Evolutionary conservation across 1,140 invertebrate genomes (phyloP).

Genomic region (Daktulosphaira vitifoliae): DNA sequence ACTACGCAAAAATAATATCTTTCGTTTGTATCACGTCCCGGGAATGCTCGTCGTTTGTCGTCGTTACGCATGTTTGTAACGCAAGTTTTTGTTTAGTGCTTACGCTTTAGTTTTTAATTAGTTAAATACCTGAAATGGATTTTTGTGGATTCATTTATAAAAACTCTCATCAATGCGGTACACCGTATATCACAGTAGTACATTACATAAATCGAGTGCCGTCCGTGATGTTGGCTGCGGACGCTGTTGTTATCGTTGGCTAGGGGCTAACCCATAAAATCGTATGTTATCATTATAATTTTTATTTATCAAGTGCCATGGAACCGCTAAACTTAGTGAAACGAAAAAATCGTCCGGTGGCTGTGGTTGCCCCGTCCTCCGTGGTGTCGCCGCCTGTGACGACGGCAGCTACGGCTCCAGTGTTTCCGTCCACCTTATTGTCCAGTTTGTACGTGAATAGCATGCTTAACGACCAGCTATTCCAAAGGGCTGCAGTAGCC

Average conservation of each 20-base stretch:
- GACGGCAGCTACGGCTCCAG: background rate
- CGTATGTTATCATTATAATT: too few relatives aligned
- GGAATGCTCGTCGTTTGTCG: background rate
- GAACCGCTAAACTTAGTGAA: constrained; percentile 44
- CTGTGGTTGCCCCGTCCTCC: constrained; percentile 45
- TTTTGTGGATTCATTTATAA: too few relatives aligned
- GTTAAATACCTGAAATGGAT: background rate
- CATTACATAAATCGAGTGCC: too few relatives aligned
- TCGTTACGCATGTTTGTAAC: background rate
- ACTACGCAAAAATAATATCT: constrained; percentile 13
- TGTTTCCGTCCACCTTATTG: constrained; percentile 45
- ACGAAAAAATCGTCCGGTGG: constrained; percentile 46
- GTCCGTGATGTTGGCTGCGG: background rate
- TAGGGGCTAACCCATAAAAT: too few relatives aligned
- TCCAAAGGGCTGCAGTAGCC: constrained; percentile 14
- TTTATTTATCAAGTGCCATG: background rate
- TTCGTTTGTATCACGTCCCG: background rate
- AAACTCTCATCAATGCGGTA: too few relatives aligned
- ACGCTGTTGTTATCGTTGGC: background rate
- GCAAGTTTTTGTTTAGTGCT: background rate
- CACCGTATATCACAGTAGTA: too few relatives aligned
- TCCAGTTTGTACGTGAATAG: constrained; percentile 55
- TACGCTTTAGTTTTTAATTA: background rate
- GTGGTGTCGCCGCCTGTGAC: constrained; percentile 22
- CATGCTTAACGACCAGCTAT: constrained; percentile 23